Conservation (phyloP, 2,888 invertebrate species). For the Orthosia incerta region DNA sequence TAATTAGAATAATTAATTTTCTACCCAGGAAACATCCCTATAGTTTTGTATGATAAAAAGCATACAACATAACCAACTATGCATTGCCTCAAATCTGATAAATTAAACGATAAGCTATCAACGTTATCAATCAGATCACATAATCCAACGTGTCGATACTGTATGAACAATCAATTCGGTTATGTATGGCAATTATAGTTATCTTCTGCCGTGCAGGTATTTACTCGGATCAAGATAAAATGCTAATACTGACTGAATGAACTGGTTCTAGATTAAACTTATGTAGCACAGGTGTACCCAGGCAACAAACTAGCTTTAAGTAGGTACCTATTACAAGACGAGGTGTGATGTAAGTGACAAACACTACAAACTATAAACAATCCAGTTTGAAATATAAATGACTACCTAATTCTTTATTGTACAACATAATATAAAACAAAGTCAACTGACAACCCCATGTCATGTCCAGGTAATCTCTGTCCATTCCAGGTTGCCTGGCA, state of each 20-base stretch:
- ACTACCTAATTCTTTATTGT: no score
- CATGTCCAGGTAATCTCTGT: no score
- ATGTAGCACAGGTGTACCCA: constrained; percentile 36
- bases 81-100: constrained; percentile 7
- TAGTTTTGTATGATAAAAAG: constrained; percentile 4
- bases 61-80: neutral
- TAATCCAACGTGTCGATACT: constrained; percentile 28
- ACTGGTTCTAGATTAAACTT: constrained; percentile 34
- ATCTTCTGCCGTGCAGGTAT: constrained; percentile 36
- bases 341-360: neutral
- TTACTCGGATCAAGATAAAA: constrained; percentile 36
- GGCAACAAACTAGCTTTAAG: neutral
- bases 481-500: no score
- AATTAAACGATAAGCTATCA: constrained; percentile 20
- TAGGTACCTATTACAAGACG: neutral
- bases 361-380: neutral
- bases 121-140: constrained; percentile 35
- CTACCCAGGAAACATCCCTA: no score
- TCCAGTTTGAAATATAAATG: neutral
- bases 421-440: no score
- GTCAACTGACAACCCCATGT: no score
- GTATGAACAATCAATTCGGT: constrained; percentile 36
- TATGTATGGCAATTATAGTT: constrained; percentile 38
- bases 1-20: no score
- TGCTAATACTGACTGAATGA: constrained; percentile 23